Evolutionary conservation across 2,113 vertebrate species (phyloP), one percentile per base, ranked within the genome.

Genomic region (Aphelocoma coerulescens): DNA sequence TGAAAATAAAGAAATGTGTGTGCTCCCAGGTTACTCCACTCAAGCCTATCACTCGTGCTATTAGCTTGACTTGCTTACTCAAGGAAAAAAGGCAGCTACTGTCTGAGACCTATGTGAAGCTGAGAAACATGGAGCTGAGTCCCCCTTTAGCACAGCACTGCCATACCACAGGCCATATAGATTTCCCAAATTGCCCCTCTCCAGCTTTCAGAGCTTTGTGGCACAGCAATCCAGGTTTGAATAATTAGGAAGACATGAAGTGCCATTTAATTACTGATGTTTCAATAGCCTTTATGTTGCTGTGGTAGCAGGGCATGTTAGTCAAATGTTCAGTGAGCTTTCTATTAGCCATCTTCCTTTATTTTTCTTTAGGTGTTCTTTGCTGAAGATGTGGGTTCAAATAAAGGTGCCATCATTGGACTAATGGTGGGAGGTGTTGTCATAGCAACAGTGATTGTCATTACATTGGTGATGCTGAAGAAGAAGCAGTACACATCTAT

Each of bases 401-500:
- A 99, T 97, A 99, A 99, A 98, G 99, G 99, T 17, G 99, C 99
- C 61, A 99, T 99, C 92, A 99, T 99, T 73, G 99, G 99, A 93
- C 98, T 99, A 77, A 99, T 99, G 99, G 99, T 99, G 87, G 99
- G 99, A 48, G 99, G 99, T 24, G 98, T 99, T 85, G 99, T 99
- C 97, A 99, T 99, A 97, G 99, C 99, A 87, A 99, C 99, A 16
- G 98, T 99, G 96, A 99, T 99, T 33, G 99, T 99, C 96, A 99
- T 99, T 95, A 99, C 99, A 84, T 97, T 99, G 97, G 99, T 99
- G 97, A 99, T 99, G 99, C 98, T 99, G 97, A 99, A 99, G 98
- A 99, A 99, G 99, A 99, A 99, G 90, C 99, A 99, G 88, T 99
- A 99, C 91, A 99, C 99, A 13, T 99, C 99, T 71, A 99, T 99